Evolutionary conservation across 37 sponge, comb jelly and placozoan genomes (phyloP).

Genomic region (Petrosia ficiformis): DNA sequence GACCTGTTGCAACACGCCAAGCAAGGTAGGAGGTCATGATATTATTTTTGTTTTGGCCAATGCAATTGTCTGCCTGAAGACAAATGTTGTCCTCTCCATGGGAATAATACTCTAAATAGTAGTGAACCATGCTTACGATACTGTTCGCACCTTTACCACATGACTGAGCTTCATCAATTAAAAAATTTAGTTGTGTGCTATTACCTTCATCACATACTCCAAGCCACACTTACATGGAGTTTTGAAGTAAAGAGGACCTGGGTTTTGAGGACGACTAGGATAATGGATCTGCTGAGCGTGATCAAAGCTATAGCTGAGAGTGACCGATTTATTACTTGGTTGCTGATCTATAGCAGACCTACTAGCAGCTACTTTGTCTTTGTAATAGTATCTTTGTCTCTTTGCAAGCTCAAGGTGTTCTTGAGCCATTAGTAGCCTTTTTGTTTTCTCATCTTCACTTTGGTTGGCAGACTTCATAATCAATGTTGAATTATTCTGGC

Average conservation of each 20-base stretch:
- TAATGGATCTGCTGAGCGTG: no score
- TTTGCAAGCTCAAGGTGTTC: conserved; percentile 5
- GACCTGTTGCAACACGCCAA: conserved; percentile 29
- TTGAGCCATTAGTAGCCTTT: background rate
- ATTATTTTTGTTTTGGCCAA: conserved; percentile 57
- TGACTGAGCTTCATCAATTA: conserved; percentile 31
- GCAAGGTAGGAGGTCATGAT: conserved; percentile 28
- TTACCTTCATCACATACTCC: conserved; percentile 21
- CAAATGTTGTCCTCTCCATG: conserved; percentile 8
- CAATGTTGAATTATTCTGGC: no score
- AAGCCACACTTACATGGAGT: no score
- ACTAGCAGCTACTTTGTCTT: background rate
- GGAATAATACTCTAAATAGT: conserved; percentile 2
- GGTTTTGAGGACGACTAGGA: no score
- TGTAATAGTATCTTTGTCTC: conserved; percentile 5
- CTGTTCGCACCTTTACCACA: conserved; percentile 45
- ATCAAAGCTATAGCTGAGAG: no score
- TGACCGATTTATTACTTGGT: background rate
- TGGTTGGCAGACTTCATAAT: no score
- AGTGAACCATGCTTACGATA: conserved; percentile 39
- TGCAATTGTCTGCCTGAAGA: conserved; percentile 44
- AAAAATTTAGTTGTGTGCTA: conserved; percentile 23
- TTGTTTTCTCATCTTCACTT: conserved; percentile 7
- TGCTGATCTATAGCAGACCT: background rate
- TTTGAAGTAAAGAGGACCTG: no score